Evolutionary conservation across 2,797 vertebrate genomes (phyloP).

Genomic region (Typhlichthys subterraneus): DNA sequence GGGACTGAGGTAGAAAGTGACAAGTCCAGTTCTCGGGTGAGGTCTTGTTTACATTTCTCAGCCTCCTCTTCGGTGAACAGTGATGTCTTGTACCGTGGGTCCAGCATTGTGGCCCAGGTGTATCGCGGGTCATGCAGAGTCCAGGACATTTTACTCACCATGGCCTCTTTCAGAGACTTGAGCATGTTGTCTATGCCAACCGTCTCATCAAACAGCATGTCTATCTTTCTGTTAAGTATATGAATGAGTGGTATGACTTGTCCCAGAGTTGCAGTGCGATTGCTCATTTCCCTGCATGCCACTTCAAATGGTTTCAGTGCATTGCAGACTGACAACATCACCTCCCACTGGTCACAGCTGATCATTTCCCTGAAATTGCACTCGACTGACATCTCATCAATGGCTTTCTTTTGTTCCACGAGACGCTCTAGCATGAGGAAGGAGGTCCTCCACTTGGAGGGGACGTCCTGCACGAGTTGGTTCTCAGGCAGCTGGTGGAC

Average conservation of each 20-base stretch:
- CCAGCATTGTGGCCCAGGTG: constrained; percentile 94
- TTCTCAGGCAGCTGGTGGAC: constrained; percentile 89
- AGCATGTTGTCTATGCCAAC: constrained; percentile 98
- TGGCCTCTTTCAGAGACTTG: constrained; percentile 90
- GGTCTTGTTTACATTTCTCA: constrained; percentile 91
- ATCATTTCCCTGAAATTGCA: constrained; percentile 95
- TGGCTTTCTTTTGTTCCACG: constrained; percentile 92
- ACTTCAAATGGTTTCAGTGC: constrained; percentile 94
- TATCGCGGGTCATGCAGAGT: constrained; percentile 90
- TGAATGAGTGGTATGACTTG: constrained; percentile 98
- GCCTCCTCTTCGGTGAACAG: constrained; percentile 95
- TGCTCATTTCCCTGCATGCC: constrained; percentile 92
- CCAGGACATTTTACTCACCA: constrained; percentile 89
- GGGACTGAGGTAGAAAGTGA: constrained; percentile 89
- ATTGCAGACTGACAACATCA: constrained; percentile 95
- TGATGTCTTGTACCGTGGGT: constrained; percentile 95
- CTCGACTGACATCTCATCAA: constrained; percentile 92
- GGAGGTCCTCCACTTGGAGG: constrained; percentile 93
- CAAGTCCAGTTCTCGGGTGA: constrained; percentile 91
- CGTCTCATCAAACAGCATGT: constrained; percentile 94
- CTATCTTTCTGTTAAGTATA: constrained; percentile 93
- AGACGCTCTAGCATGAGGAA: constrained; percentile 95
- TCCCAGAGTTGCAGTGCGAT: constrained; percentile 89
- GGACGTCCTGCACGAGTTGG: constrained; percentile 91
- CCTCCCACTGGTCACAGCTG: constrained; percentile 97